Base-by-base conservation (phyloP, 2,797 vertebrate genomes). In the Acipenser ruthenus region DNA sequence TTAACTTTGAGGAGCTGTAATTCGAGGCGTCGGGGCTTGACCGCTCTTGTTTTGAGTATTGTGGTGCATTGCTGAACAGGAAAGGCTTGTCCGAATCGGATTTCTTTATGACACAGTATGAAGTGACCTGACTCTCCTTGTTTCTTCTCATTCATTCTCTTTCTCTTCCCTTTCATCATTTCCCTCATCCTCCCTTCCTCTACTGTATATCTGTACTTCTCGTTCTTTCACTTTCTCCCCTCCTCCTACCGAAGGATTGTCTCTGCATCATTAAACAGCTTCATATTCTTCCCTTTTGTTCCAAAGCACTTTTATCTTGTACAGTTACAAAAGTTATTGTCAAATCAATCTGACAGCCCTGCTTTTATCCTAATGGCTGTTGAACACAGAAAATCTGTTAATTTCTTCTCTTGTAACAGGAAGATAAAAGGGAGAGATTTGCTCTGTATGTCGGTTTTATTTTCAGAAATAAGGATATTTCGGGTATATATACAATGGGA, bases 221-320 rank as follows among this genome's bases (percentile, higher is more conserved):
- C 12, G 6, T 6, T 13, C 55, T 11, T 10, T 58, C 11, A 6
- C 11, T 12, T 13, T n/a, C 12, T 6, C 10, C 10, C 55, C 13
- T 58, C 55, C 12, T 58, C 55, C 9, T n/a, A 8, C 10, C 2
- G 55, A 1, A 58, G 13, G 55, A 12, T 59, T 52, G n/a, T 48
- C 56, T n/a, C 65, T 62, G 65, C 72, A 73, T 58, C 63, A 65
- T 66, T n/a, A 61, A 69, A 48, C 76, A 68, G 65, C 62, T 75
- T 68, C 73, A 59, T 60, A 11, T 70, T 69, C 2, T 11, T 70
- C 71, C 73, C 69, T 65, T 1, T 58, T 67, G 50, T 10, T 64
- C 65, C 56, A 37, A 48, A 73, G 11, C 0, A 3, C 23, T 60
- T 70, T 74, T 64, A 65, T 72, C 71, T 74, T 64, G 64, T 13